phyloP scores from a whole-genome alignment of 2,797 vertebrate species.

The Pteropus rufus region DNA sequence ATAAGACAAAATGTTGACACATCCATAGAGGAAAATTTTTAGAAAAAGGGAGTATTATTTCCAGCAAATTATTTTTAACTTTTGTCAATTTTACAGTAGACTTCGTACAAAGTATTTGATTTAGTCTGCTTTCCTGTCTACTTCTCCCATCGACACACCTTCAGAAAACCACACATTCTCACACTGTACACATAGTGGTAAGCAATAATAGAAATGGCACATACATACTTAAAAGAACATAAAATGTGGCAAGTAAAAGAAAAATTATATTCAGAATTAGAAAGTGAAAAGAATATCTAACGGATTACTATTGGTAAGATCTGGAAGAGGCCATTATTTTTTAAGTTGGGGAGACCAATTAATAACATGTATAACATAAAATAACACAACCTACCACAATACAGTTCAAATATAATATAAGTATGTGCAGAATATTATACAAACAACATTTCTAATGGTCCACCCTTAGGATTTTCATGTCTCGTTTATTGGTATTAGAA shows the following conservation, averaged over 20 bases:
- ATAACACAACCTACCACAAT: not conserved
- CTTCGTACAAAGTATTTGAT: not conserved
- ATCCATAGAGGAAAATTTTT: not conserved
- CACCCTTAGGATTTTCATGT: not conserved
- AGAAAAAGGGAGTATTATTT: not conserved
- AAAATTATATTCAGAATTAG: not conserved
- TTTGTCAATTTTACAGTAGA: not conserved
- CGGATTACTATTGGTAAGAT: not conserved
- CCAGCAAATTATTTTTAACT: not conserved
- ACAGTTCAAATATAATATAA: not conserved
- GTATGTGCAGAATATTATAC: slow-evolving; percentile 6
- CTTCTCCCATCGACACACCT: not conserved
- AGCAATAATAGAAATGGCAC: not conserved
- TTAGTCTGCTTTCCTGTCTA: not conserved
- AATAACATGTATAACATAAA: not conserved
- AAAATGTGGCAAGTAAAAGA: not conserved
- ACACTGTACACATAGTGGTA: not conserved
- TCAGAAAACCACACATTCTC: not conserved
- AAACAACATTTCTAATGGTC: slow-evolving; percentile 28
- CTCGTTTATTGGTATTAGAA: too few relatives aligned
- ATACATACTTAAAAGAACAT: not conserved
- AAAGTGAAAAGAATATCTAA: not conserved
- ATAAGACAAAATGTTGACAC: not conserved
- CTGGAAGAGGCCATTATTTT: not conserved
- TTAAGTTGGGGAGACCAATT: not conserved